Conservation (phyloP, 1,140 invertebrate species). For the Pectinophora gossypiella region DNA sequence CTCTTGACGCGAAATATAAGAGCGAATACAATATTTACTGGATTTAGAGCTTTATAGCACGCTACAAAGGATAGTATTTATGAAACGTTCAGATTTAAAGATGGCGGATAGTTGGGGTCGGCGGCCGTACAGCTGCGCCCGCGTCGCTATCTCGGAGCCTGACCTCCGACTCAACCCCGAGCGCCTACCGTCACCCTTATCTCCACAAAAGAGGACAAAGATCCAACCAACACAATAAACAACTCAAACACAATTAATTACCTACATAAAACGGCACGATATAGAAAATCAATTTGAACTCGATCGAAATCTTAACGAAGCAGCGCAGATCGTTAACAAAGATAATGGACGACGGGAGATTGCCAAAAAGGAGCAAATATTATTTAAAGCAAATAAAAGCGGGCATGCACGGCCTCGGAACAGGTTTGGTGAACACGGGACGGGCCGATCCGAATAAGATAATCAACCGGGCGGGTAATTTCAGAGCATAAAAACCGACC, state of each 20-base stretch:
- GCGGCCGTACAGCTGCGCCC: conserved; percentile 41
- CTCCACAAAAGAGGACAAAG: conserved; percentile 61
- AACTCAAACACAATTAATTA: conserved; percentile 42
- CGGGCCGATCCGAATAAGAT: conserved; percentile 58
- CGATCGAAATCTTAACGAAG: conserved; percentile 52
- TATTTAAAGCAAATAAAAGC: conserved; percentile 68
- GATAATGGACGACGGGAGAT: conserved; percentile 58
- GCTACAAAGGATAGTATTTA: neutral
- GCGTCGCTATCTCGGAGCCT: conserved; percentile 46
- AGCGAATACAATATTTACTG: neutral
- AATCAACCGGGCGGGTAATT: conserved; percentile 54
- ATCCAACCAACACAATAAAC: conserved; percentile 45
- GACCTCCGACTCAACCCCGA: conserved; percentile 53
- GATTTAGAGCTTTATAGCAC: neutral
- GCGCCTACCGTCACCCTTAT: conserved; percentile 54
- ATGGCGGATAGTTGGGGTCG: conserved; percentile 21
- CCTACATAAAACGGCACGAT: conserved; percentile 24
- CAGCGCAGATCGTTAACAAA: conserved; percentile 50
- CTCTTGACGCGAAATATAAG: neutral
- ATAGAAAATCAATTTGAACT: conserved; percentile 43
- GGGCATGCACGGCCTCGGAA: conserved; percentile 45
- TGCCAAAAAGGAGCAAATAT: conserved; percentile 69
- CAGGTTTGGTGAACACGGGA: conserved; percentile 38
- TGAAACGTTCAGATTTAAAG: neutral
- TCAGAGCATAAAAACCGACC: conserved; percentile 43